phyloP scores from a whole-genome alignment of 2,113 vertebrate species.

The Rafetus swinhoei region DNA sequence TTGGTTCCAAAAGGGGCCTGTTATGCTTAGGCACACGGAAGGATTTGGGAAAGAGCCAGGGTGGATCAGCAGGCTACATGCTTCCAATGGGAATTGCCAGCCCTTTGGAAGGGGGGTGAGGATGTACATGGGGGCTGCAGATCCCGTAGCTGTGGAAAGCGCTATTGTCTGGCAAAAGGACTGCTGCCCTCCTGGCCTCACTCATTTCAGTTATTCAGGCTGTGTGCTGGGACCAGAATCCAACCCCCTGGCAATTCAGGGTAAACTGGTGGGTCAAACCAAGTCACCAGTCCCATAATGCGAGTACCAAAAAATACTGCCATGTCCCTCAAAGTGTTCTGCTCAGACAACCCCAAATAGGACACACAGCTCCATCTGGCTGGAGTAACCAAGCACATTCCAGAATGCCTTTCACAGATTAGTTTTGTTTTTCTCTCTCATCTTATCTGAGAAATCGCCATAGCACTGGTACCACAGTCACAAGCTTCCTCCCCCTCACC shows the following conservation, averaged over 20 bases:
- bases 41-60: not conserved
- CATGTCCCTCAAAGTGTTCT: not conserved
- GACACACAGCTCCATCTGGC: not conserved
- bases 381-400: slow-evolving; percentile 3
- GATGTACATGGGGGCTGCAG: not conserved
- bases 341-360: not conserved
- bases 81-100: not conserved
- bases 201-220: not conserved
- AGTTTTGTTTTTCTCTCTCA: not conserved
- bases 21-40: not conserved
- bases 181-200: not conserved
- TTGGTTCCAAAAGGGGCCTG: not conserved
- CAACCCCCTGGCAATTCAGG: not conserved
- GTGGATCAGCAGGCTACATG: not conserved
- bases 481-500: not conserved
- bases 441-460: not conserved
- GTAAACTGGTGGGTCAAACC: slow-evolving; percentile 31
- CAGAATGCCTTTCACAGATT: not conserved
- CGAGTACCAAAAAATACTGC: slow-evolving; percentile 35
- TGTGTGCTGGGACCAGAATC: not conserved
- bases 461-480: not conserved
- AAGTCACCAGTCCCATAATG: slow-evolving; percentile 28
- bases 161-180: not conserved
- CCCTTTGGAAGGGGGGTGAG: not conserved
- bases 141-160: not conserved